Conservation (phyloP, 37 sponge, comb jelly and placozoan species). For the Haliclona indistincta region DNA sequence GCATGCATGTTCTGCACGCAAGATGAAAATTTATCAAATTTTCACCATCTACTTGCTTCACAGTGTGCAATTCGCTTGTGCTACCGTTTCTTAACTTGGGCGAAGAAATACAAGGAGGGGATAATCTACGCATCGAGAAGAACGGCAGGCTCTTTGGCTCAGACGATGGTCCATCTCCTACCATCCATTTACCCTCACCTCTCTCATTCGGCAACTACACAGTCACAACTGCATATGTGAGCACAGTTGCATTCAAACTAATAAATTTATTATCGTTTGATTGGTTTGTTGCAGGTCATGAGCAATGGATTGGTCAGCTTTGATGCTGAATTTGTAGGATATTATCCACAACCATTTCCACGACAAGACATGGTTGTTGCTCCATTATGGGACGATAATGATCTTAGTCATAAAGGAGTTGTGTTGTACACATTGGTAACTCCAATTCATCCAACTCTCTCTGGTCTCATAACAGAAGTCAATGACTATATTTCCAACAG, state of each 20-base stretch:
- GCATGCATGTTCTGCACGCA: too few species aligned
- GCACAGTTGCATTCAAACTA: too few species aligned
- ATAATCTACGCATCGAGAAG: neutral
- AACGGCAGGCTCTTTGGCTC: too few species aligned
- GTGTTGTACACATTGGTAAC: neutral
- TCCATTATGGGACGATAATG: constrained; percentile 8
- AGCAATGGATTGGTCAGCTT: neutral
- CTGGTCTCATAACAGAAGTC: neutral
- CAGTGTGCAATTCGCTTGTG: too few species aligned
- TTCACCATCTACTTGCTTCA: too few species aligned
- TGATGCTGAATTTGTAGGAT: neutral
- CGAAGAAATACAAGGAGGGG: too few species aligned
- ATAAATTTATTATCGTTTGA: too few species aligned
- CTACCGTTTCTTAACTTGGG: neutral
- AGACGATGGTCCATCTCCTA: neutral
- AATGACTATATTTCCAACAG: neutral
- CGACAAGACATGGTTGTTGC: neutral
- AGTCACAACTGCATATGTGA: neutral
- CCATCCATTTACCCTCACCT: neutral
- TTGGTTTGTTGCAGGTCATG: too few species aligned
- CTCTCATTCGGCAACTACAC: neutral
- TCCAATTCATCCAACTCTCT: too few species aligned
- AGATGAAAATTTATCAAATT: too few species aligned
- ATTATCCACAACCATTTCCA: neutral
- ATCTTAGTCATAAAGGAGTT: neutral